Evolutionary conservation across 2,888 invertebrate genomes (phyloP).

Genomic region (Neocrepidodera transversa): DNA sequence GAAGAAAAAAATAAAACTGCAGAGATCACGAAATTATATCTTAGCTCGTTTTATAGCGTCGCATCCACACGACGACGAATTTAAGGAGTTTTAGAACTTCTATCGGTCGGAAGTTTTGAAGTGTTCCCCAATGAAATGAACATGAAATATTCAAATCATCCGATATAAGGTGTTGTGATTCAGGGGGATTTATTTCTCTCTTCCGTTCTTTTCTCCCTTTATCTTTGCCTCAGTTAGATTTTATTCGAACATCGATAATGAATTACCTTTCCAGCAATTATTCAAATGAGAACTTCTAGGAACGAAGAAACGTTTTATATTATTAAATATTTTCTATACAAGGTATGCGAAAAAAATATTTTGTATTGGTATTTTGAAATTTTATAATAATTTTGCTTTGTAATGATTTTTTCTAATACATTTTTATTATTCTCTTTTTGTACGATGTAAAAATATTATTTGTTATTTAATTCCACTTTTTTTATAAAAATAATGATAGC

Average conservation of each 20-base stretch:
- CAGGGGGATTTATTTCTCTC: background rate
- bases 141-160: conserved; percentile 49
- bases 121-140: conserved; percentile 44
- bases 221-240: conserved; percentile 5
- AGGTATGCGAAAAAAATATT: too few species aligned
- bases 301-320: too few species aligned
- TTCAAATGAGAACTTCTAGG: background rate
- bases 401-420: too few species aligned
- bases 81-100: conserved; percentile 47
- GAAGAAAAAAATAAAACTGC: conserved; percentile 20
- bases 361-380: too few species aligned
- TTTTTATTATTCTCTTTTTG: too few species aligned
- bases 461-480: too few species aligned
- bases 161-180: conserved; percentile 36
- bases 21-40: conserved; percentile 30
- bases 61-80: conserved; percentile 36
- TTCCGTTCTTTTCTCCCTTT: background rate
- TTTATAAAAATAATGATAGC: too few species aligned
- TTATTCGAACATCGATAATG: conserved; percentile 5
- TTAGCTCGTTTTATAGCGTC: conserved; percentile 21
- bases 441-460: too few species aligned
- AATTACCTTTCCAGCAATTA: background rate
- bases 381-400: too few species aligned
- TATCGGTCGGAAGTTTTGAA: conserved; percentile 46
- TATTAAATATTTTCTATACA: too few species aligned